Evolutionary conservation across 2,797 vertebrate species (phyloP), one percentile per base, ranked within the genome.

Genomic region (Parauchenoglanis ngamensis): DNA sequence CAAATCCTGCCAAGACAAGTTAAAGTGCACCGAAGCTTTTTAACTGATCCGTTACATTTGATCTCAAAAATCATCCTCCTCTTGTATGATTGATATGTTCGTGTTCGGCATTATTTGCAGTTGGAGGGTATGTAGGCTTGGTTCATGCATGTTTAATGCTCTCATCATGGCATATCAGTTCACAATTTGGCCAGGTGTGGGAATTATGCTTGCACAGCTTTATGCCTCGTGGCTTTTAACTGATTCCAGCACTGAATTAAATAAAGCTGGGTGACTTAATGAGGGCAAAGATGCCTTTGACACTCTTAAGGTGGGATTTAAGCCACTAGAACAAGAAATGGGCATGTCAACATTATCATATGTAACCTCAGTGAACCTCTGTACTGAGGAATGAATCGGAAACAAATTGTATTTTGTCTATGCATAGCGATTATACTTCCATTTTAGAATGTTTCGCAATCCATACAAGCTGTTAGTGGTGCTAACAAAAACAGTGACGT

Each of bases 31-130:
- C 2, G 5, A 56, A 87, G 59, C 49, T 78, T 17, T 59, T 46
- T 59, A 83, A 83, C 23, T 19, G 52, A 67, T 67, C 5, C 61
- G 6, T 57, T 79, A 35, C 28, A 79, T 72, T 87, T 61, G 8
- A 84, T 44, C 25, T 57, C 31, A 13, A 76, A 40, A 46, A 19
- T 10, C 72, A 21, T 78, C 72, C 49, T 44, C 13, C n/a, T 77
- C 49, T 31, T 84, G 52, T 11, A 15, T 79, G 49, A 75, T 88
- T 88, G 86, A 88, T 86, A 63, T 19, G 61, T 59, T 57, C 11
- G 23, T 1, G 10, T 61, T 80, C 0, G n/a, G 54, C 28, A 31
- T 80, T 28, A 65, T 87, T 56, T 59, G 49, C 49, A 83, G 46
- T 77, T 17, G 17, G 77, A 54, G 31, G 40, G 3, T 65, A 56